Evolutionary conservation across 2,888 invertebrate species (phyloP).

Genomic region (Tachystola acroxantha): DNA sequence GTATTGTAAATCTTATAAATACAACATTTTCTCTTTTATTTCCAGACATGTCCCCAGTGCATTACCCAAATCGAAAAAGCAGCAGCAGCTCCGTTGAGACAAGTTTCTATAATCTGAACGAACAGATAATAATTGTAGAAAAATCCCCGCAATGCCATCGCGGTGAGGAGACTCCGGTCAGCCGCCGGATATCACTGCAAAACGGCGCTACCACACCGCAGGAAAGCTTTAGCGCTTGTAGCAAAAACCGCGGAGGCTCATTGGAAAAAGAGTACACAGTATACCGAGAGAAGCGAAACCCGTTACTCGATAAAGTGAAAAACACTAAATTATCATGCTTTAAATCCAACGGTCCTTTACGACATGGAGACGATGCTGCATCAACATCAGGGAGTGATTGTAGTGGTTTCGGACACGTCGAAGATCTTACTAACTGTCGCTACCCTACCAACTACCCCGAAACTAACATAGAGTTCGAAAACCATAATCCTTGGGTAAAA

Average conservation of each 20-base stretch:
- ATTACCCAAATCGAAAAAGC: slow-evolving; percentile 80
- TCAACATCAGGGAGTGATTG: slow-evolving; percentile 75
- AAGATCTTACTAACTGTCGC: slow-evolving; percentile 56
- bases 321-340: slow-evolving; percentile 84
- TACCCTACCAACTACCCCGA: slow-evolving; percentile 53
- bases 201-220: slow-evolving; percentile 60
- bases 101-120: slow-evolving; percentile 82
- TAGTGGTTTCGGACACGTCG: slow-evolving; percentile 69
- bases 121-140: slow-evolving; percentile 79
- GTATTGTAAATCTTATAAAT: no score
- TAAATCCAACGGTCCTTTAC: slow-evolving; percentile 74
- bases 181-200: slow-evolving; percentile 66
- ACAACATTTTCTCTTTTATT: slow-evolving; percentile 19
- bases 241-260: slow-evolving; percentile 67
- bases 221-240: slow-evolving; percentile 69
- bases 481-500: slow-evolving; percentile 71
- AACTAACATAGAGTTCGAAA: slow-evolving; percentile 65
- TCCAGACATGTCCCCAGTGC: slow-evolving; percentile 82
- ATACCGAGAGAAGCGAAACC: slow-evolving; percentile 82
- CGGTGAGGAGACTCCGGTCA: slow-evolving; percentile 51
- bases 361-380: slow-evolving; percentile 67
- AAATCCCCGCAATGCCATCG: slow-evolving; percentile 71
- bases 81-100: slow-evolving; percentile 81
- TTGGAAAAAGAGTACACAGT: slow-evolving; percentile 79
- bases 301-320: slow-evolving; percentile 83